Percentiles rank a stretch among this genome's conserved stretches.
Evolutionary conservation across 2,113 vertebrate species (phyloP).

Genomic region (Falcunculus frontatus): DNA sequence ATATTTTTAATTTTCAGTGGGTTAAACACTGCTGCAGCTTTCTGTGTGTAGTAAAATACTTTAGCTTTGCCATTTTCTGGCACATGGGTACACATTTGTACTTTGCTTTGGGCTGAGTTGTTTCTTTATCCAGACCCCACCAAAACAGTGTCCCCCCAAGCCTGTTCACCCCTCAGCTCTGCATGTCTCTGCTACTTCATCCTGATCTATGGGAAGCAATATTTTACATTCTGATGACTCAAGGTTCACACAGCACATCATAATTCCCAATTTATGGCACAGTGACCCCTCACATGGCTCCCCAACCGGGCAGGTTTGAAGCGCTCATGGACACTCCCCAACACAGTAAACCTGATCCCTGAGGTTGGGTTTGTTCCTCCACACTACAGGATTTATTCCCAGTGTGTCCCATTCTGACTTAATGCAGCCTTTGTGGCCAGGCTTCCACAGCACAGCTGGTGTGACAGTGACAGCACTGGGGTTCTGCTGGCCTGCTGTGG

Average conservation of each 20-base stretch:
- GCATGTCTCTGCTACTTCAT: not conserved
- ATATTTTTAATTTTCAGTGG: not conserved
- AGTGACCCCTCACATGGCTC: not conserved
- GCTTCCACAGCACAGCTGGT: not conserved
- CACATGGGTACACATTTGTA: rapidly evolving
- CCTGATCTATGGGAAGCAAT: not conserved
- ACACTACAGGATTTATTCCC: not conserved
- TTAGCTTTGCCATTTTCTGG: not conserved
- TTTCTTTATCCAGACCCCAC: not conserved
- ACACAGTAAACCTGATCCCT: too few relatives aligned
- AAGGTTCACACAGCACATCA: not conserved
- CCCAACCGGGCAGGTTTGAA: not conserved
- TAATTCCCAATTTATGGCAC: not conserved
- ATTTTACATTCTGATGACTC: not conserved
- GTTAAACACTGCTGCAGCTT: not conserved
- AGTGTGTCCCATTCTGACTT: not conserved
- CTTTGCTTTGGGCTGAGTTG: not conserved
- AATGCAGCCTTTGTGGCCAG: not conserved
- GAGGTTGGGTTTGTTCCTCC: not conserved
- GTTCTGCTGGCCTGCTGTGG: not conserved
- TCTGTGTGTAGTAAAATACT: not conserved
- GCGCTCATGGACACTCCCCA: rapidly evolving
- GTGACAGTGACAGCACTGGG: not conserved
- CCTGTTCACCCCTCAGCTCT: not conserved
- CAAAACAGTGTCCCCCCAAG: not conserved